phyloP scores from a whole-genome alignment of 2,113 vertebrate genomes.

The Trogon melanurus region DNA sequence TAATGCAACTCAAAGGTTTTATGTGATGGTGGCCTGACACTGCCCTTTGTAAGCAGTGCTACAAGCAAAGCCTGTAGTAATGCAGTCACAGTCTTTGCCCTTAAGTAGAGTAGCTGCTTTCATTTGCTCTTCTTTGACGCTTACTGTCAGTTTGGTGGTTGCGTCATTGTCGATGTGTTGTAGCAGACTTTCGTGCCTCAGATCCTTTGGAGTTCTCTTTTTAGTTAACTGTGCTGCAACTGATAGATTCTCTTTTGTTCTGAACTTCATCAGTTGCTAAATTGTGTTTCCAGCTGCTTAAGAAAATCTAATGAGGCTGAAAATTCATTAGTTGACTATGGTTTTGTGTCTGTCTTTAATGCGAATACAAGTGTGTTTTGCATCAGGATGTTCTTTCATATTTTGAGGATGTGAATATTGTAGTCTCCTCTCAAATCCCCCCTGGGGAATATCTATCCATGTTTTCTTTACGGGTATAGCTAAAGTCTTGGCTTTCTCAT shows the following conservation, averaged over 20 bases:
- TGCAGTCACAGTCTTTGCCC: background rate
- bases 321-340: background rate
- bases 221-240: background rate
- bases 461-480: background rate
- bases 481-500: background rate
- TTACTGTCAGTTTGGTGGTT: background rate
- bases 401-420: background rate
- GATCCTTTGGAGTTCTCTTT: background rate
- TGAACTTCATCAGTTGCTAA: background rate
- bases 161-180: background rate
- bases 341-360: background rate
- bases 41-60: background rate
- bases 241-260: background rate
- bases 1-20: background rate
- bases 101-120: background rate
- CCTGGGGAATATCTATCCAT: background rate
- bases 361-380: background rate
- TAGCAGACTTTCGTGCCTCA: background rate
- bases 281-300: background rate
- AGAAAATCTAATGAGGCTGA: conserved; percentile 14
- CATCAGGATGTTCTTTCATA: background rate
- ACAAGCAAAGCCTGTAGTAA: background rate
- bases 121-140: background rate
- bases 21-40: background rate
- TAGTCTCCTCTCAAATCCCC: background rate